These are phyloP conservation scores for Heliothis peltigera DNA, from an alignment of 2,888 invertebrate genomes.

Conservation along the genomic window DNA sequence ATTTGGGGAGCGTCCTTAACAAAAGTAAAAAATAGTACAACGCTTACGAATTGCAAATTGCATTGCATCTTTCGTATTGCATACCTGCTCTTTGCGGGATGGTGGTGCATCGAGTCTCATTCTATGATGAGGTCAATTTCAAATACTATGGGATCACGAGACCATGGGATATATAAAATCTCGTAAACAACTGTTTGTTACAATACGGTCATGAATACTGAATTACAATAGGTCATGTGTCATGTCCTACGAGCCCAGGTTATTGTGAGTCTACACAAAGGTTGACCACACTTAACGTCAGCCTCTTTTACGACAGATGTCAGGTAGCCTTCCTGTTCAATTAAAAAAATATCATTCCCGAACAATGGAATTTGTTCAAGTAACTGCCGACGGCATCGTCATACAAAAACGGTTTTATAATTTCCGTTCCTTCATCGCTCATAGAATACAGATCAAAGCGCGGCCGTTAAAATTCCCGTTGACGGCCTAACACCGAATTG, in stretches of 20 bases:
- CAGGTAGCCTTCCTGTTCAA: slow-evolving; percentile 20
- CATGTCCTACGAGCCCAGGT: slow-evolving; percentile 25
- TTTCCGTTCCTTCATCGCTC: slow-evolving; percentile 74
- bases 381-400: slow-evolving; percentile 27
- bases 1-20: too few relatives aligned
- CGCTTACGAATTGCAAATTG: too few relatives aligned
- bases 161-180: slow-evolving; percentile 15
- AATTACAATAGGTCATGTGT: slow-evolving; percentile 38
- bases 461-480: slow-evolving; percentile 80
- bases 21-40: not conserved
- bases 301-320: slow-evolving; percentile 33
- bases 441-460: slow-evolving; percentile 75
- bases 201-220: slow-evolving; percentile 17
- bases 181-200: slow-evolving; percentile 11
- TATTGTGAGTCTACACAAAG: slow-evolving; percentile 44
- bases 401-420: slow-evolving; percentile 73
- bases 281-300: slow-evolving; percentile 39
- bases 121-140: not conserved
- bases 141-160: not conserved
- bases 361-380: slow-evolving; percentile 50
- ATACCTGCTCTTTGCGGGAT: too few relatives aligned
- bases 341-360: slow-evolving; percentile 22
- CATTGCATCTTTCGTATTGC: too few relatives aligned
- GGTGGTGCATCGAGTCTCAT: not conserved
- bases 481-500: slow-evolving; percentile 58